A percentile compares a stretch with the other conserved stretches of the same genome.
Conservation (phyloP, 2,888 invertebrate genomes). For the Ochropleura plecta region DNA sequence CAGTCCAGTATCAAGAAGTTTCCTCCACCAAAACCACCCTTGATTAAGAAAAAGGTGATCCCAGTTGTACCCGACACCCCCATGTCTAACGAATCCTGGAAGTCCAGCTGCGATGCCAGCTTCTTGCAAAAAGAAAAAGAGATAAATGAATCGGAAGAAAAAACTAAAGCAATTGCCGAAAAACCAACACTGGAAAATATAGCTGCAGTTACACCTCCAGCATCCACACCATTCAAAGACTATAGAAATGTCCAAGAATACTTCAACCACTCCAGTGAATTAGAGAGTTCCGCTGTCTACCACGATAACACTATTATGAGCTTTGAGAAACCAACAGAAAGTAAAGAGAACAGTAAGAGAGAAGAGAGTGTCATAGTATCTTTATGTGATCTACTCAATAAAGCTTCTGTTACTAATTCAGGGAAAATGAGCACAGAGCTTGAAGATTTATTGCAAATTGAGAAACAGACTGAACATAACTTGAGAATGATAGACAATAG, state of each 20-base stretch:
- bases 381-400: slow-evolving; percentile 82
- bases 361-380: slow-evolving; percentile 84
- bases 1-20: slow-evolving; percentile 40
- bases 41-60: slow-evolving; percentile 36
- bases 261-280: slow-evolving; percentile 78
- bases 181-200: slow-evolving; percentile 77
- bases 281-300: slow-evolving; percentile 72
- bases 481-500: slow-evolving; percentile 78
- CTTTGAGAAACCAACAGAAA: slow-evolving; percentile 75
- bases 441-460: slow-evolving; percentile 76
- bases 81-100: slow-evolving; percentile 80
- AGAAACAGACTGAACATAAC: slow-evolving; percentile 75
- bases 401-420: slow-evolving; percentile 76
- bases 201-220: slow-evolving; percentile 78
- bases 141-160: slow-evolving; percentile 78
- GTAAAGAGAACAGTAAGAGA: slow-evolving; percentile 71
- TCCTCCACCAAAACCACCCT: slow-evolving; percentile 21
- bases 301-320: slow-evolving; percentile 83
- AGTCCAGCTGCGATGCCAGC: slow-evolving; percentile 83
- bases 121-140: slow-evolving; percentile 84
- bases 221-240: slow-evolving; percentile 84
- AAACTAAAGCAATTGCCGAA: slow-evolving; percentile 69
- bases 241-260: slow-evolving; percentile 81
- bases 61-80: slow-evolving; percentile 75
- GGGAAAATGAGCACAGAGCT: slow-evolving; percentile 73